Evolutionary conservation across 2,113 vertebrate species (phyloP), one percentile per base, ranked within the genome.

Genomic region (Colius striatus): DNA sequence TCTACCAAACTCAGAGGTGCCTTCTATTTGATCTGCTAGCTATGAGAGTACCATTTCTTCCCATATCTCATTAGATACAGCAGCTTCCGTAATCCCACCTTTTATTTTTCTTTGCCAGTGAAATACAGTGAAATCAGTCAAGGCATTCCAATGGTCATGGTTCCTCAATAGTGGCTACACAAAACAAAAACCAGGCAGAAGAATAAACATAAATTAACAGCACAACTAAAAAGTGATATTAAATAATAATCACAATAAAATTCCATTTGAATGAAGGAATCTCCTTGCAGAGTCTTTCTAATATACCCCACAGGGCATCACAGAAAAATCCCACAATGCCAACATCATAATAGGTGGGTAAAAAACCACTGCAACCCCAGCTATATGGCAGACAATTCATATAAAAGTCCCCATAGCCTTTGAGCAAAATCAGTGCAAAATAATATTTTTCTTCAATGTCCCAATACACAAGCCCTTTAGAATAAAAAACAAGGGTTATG

Each of bases 261-360:
- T 53, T 81, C 15, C 6, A 20, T 9, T 25, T 75, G 19, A 60
- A 17, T 4, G 9, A 38, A 57, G 20, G 12, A 22, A 48, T 6
- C 2, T 36, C 18, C 18, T 82, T 68, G 5, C 11, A 63, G 13
- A 79, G 10, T 10, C 19, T 85, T 87, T 63, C 27, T 8, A 47
- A 4, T 41, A 67, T 32, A 51, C 48, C 21, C 22, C 45, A 65
- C 9, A 7, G 4, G 27, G 9, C 13, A 53, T 29, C 48, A 79
- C 34, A 88, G 51, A 57, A 77, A 90, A 88, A 34, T 71, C 17
- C 75, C 32, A 72, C 26, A 50, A 36, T 22, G 13, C 5, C 27
- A 67, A 55, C 3, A 26, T 54, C 1, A 2, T 5, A 71, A 48
- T 0, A 65, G 10, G 29, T 79, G 9, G 10, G 11, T 0, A 0